These are phyloP conservation scores for Gobio gobio DNA, from an alignment of 2,113 vertebrate genomes.

Conservation along the genomic window DNA sequence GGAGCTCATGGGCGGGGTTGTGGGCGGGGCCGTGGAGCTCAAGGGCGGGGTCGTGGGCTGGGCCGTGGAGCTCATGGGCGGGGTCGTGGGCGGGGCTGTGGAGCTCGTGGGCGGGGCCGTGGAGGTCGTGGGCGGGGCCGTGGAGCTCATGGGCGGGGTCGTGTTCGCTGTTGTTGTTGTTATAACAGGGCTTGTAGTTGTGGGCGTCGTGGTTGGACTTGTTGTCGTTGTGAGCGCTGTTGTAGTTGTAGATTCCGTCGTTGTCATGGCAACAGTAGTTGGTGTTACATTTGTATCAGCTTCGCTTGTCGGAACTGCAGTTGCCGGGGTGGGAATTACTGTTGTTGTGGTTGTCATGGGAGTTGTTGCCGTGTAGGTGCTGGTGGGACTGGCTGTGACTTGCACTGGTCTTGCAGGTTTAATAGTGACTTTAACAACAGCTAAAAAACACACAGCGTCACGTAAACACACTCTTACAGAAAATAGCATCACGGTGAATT, in stretches of 20 bases:
- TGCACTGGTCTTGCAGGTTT: slow-evolving; percentile 72
- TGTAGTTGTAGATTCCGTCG: not conserved
- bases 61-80: too few relatives aligned
- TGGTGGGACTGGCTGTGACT: slow-evolving; percentile 48
- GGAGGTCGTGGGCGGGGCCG: not conserved
- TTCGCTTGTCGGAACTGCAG: not conserved
- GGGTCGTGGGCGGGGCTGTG: too few relatives aligned
- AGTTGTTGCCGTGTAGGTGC: not conserved
- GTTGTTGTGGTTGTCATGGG: not conserved
- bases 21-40: slow-evolving; percentile 36
- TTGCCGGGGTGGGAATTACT: not conserved
- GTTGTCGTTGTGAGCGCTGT: not conserved
- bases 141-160: not conserved
- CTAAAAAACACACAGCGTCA: slow-evolving; percentile 59
- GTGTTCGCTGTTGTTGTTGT: not conserved
- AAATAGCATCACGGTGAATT: not conserved
- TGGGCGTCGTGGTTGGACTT: not conserved
- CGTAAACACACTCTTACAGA: not conserved
- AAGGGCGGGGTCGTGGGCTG: not conserved
- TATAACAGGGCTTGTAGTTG: not conserved
- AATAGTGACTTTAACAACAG: slow-evolving; percentile 73
- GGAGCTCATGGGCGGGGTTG: too few relatives aligned
- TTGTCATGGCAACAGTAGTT: not conserved
- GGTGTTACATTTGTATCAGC: not conserved
- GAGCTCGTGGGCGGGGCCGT: too few relatives aligned